Base-by-base conservation (phyloP, 1,140 invertebrate species). In the Drosophila guanche region DNA sequence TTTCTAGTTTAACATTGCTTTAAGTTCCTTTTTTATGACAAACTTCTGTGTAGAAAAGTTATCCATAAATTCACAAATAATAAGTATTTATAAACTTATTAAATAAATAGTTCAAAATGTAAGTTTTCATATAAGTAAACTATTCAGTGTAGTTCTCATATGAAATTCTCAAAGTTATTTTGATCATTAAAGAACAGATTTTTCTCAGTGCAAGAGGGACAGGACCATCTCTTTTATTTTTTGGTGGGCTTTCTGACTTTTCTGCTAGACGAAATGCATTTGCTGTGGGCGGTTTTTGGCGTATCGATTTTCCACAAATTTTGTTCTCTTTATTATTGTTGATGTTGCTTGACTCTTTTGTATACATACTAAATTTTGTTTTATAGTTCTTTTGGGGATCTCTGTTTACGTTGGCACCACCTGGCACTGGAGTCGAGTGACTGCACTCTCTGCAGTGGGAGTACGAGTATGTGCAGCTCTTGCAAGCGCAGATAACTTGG, bases 331-430 rank as follows among this genome's bases (percentile, higher is more conserved):
- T 81, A 47, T 58, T 47, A 23, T 27, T 41, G 57, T 58, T 67
- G 45, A 46, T 73, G 51, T 50, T 52, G 20, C 51, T 59, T 41
- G 10, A 33, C 29, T 10, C 8, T 33, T 8, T 33, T 33, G 29
- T 8, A 33, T 27, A 27, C 5, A 27, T 33, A 33, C 29, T 33
- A 37, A 10, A 46, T 42, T 29, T 47, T 65, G 29, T 23, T 57
- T 53, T 46, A 57, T 51, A 20, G 58, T 57, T 50, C 47, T 67
- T 70, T 63, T 59, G 56, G 57, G 58, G 56, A 53, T 62, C 75
- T 88, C 81, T 90, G 89, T 90, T 90, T 90, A 90, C 89, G 79
- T 90, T 84, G 89, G 85, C 63, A 90, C 89, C 40, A 69, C 54
- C 71, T 89, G 89, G 76, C 67, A 90, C 89, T 61, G 54, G 50